A percentile compares a stretch with the other conserved stretches of the same genome.
Evolutionary conservation across 64 coral and sea anemone species (phyloP).

Genomic region (Exaiptasia diaphana): DNA sequence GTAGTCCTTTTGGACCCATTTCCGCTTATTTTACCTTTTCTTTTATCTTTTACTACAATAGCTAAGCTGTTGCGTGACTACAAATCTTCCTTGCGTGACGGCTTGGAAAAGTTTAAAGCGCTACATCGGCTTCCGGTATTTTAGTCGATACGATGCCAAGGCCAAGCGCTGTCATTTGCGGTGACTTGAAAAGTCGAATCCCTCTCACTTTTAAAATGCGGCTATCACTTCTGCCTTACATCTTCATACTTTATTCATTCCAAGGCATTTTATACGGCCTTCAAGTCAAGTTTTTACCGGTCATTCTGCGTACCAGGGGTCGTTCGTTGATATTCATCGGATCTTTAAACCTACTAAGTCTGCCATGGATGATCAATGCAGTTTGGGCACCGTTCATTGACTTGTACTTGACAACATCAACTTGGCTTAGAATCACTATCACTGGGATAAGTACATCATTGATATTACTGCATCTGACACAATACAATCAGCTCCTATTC

Average conservation of each 20-base stretch:
- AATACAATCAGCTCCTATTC: constrained; percentile 4
- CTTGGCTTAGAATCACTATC: constrained; percentile 51
- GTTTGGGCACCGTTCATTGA: constrained; percentile 75
- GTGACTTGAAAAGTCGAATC: no score
- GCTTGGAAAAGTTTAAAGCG: no score
- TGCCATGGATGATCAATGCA: constrained; percentile 76
- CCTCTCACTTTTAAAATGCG: background rate
- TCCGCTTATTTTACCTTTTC: no score
- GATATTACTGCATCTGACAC: background rate
- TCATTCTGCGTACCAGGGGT: constrained; percentile 58
- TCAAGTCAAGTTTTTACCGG: constrained; percentile 71
- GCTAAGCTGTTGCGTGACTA: no score
- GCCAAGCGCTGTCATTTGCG: no score
- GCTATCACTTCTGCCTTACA: background rate
- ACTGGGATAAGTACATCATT: constrained; percentile 39
- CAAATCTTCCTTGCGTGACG: no score
- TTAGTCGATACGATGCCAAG: no score
- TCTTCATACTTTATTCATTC: constrained; percentile 47
- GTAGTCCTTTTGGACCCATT: no score
- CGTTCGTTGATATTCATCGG: constrained; percentile 46
- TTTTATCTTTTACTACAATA: no score
- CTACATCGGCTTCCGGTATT: no score
- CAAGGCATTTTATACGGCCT: constrained; percentile 81
- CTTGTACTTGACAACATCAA: constrained; percentile 19
- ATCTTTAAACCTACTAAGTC: constrained; percentile 59